Evolutionary conservation across 2,888 invertebrate species (phyloP).

Genomic region (Syrphus vitripennis): DNA sequence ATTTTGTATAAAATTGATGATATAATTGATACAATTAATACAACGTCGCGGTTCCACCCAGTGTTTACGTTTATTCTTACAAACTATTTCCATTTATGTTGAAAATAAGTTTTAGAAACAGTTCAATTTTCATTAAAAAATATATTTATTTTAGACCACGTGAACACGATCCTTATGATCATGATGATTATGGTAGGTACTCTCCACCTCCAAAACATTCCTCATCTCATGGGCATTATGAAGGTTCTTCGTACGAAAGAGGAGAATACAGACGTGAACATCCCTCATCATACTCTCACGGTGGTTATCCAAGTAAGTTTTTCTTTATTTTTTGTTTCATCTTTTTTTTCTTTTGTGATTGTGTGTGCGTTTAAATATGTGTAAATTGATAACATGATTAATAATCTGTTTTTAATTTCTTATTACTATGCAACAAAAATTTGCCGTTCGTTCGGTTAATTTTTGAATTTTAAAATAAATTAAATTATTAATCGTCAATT

Average conservation of each 20-base stretch:
- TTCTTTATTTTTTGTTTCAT: not conserved
- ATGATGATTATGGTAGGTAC: slow-evolving; percentile 79
- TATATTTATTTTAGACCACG: slow-evolving; percentile 74
- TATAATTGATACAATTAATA: too few species aligned
- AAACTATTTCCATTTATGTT: too few species aligned
- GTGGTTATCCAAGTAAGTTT: slow-evolving; percentile 79
- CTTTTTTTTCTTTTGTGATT: not conserved
- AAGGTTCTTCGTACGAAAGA: slow-evolving; percentile 79
- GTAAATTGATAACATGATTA: not conserved
- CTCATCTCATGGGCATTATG: slow-evolving; percentile 77
- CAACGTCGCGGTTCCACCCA: too few species aligned
- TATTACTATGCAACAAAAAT: not conserved
- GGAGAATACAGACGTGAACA: slow-evolving; percentile 79
- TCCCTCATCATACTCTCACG: slow-evolving; percentile 79
- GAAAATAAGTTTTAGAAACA: too few species aligned
- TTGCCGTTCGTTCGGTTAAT: slow-evolving; percentile 27
- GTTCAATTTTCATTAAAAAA: not conserved
- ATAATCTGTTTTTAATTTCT: not conserved
- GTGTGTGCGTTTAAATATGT: not conserved
- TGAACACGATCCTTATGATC: slow-evolving; percentile 80
- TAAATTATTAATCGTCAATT: not conserved
- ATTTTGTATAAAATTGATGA: too few species aligned
- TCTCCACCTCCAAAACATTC: slow-evolving; percentile 78
- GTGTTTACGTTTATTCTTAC: too few species aligned
- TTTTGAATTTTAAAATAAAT: slow-evolving; percentile 12